Evolutionary conservation across 2,113 vertebrate genomes (phyloP).

Genomic region (Anarhynchus alexandrinus): DNA sequence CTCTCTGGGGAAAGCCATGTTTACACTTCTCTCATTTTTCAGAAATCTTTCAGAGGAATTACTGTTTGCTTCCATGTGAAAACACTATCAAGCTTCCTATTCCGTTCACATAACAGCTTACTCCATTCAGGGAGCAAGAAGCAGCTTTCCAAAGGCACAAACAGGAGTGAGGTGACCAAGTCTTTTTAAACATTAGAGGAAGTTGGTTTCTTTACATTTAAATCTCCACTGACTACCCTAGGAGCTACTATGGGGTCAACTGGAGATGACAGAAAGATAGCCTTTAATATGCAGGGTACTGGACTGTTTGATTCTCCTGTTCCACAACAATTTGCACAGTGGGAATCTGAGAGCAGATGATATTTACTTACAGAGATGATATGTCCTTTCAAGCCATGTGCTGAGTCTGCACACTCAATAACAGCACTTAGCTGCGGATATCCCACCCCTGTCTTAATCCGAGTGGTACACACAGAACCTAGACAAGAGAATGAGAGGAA

Average conservation of each 20-base stretch:
- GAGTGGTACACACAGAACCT: constrained; percentile 98
- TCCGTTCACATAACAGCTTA: not conserved
- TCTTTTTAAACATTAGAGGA: not conserved
- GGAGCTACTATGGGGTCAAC: not conserved
- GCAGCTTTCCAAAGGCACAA: not conserved
- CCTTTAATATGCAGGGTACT: not conserved
- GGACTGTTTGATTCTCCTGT: not conserved
- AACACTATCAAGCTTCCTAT: not conserved
- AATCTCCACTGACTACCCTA: not conserved
- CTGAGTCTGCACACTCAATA: constrained; percentile 98
- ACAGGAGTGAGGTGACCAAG: not conserved
- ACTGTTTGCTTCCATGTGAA: not conserved
- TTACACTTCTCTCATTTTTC: not conserved
- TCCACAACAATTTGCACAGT: not conserved
- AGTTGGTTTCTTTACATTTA: not conserved
- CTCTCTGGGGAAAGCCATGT: not conserved
- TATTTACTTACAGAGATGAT: constrained; percentile 92
- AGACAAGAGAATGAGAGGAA: not conserved
- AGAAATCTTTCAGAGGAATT: not conserved
- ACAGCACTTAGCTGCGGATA: constrained; percentile 97
- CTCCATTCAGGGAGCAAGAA: not conserved
- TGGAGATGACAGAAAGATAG: not conserved
- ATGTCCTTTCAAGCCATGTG: constrained; percentile 96
- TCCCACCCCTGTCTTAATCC: constrained; percentile 96
- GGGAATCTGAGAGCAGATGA: not conserved